A percentile compares a stretch with the other conserved stretches of the same genome.
Conservation (phyloP, 2,888 invertebrate genomes). For the Metalampra italica region DNA sequence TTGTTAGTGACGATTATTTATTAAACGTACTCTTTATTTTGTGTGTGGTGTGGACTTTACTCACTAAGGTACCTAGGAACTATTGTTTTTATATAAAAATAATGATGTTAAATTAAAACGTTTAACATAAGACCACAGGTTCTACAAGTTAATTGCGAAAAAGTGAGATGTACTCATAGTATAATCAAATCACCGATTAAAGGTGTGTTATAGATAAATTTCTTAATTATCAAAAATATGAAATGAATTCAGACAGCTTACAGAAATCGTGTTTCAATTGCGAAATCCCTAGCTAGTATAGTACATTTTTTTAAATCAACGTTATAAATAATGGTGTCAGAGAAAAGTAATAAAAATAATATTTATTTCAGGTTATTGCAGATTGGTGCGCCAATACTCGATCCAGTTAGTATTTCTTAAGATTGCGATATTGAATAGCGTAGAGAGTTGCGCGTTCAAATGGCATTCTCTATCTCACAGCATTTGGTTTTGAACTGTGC, state of each 20-base stretch:
- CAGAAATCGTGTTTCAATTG: neutral
- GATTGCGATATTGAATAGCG: conserved; percentile 59
- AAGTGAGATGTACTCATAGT: neutral
- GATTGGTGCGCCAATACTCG: conserved; percentile 48
- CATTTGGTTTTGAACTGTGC: conserved; percentile 26
- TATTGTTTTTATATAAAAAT: too few species aligned
- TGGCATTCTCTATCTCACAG: conserved; percentile 39
- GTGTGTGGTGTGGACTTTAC: too few species aligned
- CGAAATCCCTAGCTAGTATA: neutral
- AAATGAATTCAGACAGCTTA: too few species aligned
- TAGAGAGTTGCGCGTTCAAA: conserved; percentile 44
- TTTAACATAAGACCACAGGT: too few species aligned
- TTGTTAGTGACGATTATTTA: too few species aligned
- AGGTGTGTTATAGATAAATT: neutral
- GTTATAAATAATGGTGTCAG: conserved; percentile 5
- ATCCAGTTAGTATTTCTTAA: conserved; percentile 64
- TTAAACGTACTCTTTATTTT: too few species aligned
- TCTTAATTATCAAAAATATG: too few species aligned
- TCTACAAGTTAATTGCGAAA: neutral
- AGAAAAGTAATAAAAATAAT: conserved; percentile 17
- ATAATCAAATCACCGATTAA: neutral
- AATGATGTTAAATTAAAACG: too few species aligned
- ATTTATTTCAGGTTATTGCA: conserved; percentile 44
- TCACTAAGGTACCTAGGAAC: too few species aligned
- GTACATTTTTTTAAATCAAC: neutral